phyloP scores from a whole-genome alignment of 1,140 invertebrate genomes.

The Trichomalopsis sarcophagae region DNA sequence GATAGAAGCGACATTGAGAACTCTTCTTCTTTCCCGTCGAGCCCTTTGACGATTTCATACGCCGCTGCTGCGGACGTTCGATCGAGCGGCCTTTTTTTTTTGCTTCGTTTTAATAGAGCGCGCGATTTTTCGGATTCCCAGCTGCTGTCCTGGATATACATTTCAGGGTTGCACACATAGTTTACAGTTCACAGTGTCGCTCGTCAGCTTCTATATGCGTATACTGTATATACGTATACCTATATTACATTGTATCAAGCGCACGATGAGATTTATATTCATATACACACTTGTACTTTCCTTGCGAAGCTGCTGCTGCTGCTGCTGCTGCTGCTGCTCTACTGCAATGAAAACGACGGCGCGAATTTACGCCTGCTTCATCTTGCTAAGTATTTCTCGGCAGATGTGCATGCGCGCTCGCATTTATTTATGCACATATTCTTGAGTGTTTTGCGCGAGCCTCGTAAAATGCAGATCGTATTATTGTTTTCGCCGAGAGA shows the following conservation, averaged over 20 bases:
- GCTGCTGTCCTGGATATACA: not conserved
- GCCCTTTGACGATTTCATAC: constrained; percentile 42
- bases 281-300: not conserved
- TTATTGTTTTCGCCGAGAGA: not conserved
- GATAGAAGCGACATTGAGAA: constrained; percentile 38
- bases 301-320: not conserved
- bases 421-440: not conserved
- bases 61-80: constrained; percentile 3
- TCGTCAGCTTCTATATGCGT: too few species aligned
- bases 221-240: too few species aligned
- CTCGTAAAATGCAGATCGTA: constrained; percentile 41
- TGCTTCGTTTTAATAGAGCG: not conserved
- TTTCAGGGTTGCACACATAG: not conserved
- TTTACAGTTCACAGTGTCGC: not conserved
- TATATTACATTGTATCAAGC: too few species aligned
- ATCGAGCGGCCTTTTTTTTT: not conserved
- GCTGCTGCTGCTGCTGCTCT: not conserved
- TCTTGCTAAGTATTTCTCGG: not conserved
- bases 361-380: not conserved
- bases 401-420: not conserved
- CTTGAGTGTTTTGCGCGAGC: constrained; percentile 19
- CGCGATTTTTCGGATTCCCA: not conserved
- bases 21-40: constrained; percentile 18
- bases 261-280: not conserved
- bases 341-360: not conserved